Conservation (phyloP, 2,888 invertebrate genomes). For the Lycia hirtaria region DNA sequence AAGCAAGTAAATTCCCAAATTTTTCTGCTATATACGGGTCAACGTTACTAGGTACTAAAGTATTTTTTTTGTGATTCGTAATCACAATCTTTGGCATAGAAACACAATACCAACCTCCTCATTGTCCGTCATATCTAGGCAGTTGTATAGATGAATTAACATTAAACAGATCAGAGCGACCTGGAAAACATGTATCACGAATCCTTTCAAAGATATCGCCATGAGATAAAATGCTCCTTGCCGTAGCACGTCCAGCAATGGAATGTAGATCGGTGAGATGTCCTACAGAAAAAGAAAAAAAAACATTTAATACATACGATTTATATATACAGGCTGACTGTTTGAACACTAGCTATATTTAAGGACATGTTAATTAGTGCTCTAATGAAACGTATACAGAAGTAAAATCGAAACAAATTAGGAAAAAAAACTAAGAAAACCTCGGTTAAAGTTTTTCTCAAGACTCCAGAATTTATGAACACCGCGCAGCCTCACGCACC, state of each 20-base stretch:
- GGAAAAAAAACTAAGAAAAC: too few relatives aligned
- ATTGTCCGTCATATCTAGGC: slow-evolving; percentile 42
- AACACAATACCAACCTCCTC: slow-evolving; percentile 49
- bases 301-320: not conserved
- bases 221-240: slow-evolving; percentile 61
- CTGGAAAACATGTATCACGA: slow-evolving; percentile 52
- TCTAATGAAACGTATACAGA: too few relatives aligned
- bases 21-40: too few relatives aligned
- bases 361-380: too few relatives aligned
- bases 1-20: too few relatives aligned
- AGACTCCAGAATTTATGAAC: too few relatives aligned
- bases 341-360: too few relatives aligned
- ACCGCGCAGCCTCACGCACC: too few relatives aligned
- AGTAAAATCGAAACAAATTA: too few relatives aligned
- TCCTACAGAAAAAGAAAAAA: not conserved
- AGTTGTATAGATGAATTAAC: slow-evolving; percentile 46
- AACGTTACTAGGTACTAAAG: not conserved
- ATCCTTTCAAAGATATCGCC: slow-evolving; percentile 63
- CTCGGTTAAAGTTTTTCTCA: too few relatives aligned
- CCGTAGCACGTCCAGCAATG: slow-evolving; percentile 49
- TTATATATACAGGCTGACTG: too few relatives aligned
- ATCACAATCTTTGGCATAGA: too few relatives aligned
- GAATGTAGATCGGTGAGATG: not conserved
- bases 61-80: not conserved
- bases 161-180: slow-evolving; percentile 55